Conservation (phyloP, 2,797 vertebrate genomes). For the Muraenolepis orangiensis region DNA sequence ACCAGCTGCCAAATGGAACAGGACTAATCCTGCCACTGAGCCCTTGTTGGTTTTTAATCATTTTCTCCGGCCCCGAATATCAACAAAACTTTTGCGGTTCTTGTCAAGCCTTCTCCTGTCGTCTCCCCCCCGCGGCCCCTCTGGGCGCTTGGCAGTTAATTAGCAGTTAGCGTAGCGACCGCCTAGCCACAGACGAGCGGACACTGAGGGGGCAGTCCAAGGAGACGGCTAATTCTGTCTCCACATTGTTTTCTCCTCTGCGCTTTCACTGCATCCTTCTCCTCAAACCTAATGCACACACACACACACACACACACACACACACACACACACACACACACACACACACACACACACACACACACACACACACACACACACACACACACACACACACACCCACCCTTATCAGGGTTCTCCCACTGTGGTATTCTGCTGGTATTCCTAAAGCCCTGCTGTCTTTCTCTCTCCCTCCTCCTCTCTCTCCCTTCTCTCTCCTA, state of each 20-base stretch:
- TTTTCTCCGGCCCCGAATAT: slow-evolving; percentile 46
- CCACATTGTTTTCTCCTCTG: slow-evolving; percentile 52
- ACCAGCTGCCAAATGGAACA: slow-evolving; percentile 38
- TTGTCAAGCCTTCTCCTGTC: slow-evolving; percentile 58
- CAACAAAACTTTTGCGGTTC: slow-evolving; percentile 55
- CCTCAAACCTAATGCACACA: slow-evolving; percentile 32
- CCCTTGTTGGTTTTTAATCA: slow-evolving; percentile 59
- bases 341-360: too few species aligned
- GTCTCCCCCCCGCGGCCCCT: slow-evolving; percentile 30
- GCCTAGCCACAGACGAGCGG: slow-evolving; percentile 64
- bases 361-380: too few species aligned
- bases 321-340: too few species aligned
- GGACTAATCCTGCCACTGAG: slow-evolving; percentile 42
- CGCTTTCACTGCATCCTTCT: slow-evolving; percentile 19
- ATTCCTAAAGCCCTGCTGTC: slow-evolving; percentile 61
- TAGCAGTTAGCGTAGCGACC: slow-evolving; percentile 66
- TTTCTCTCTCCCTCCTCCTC: too few species aligned
- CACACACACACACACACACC: too few species aligned
- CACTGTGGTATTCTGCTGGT: slow-evolving; percentile 32
- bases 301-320: too few species aligned
- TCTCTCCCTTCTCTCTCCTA: too few species aligned
- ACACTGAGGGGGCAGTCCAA: slow-evolving; percentile 64
- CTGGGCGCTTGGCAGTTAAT: slow-evolving; percentile 67
- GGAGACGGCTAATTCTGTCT: slow-evolving; percentile 64
- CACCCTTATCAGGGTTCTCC: slow-evolving; percentile 34